Evolutionary conservation across 2,888 invertebrate genomes (phyloP), one percentile per base, ranked within the genome.

Genomic region (Hymenopus coronatus): DNA sequence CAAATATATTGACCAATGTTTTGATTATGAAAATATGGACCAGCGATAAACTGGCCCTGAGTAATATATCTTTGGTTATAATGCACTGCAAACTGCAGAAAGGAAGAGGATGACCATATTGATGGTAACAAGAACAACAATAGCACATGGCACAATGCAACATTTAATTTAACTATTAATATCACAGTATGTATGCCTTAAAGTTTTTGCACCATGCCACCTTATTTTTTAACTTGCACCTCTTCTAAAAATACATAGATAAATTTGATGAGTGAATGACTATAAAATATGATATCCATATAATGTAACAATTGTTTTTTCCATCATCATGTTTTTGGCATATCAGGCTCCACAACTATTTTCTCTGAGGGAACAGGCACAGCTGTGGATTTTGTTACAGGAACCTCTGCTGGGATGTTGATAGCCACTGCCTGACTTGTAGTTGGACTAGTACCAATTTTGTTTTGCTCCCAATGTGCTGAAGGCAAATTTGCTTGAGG

Each of bases 301-400:
- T 28, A 28, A 81, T 86, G 20, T 8, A 70, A 86, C 81, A 86
- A 40, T n/a, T 20, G 25, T n/a, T 4, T 33, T 33, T 82, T 82
- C 7, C 30, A 82, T 33, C 14, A 84, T 89, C 89, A 89, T n/a
- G 89, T 89, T 83, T 89, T 89, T 85, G 89, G 46, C 46, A 89
- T 15, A 40, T 89, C 87, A n/a, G 89, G 27, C 20, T 87, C 89
- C 14, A 86, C 28, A 27, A n/a, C 70, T 2, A 54, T 40, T 27
- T 54, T 83, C 40, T 87, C 85, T 25, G 82, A 20, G 28, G 87
- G 14, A 9, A 33, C 28, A 28, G 85, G 46, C 33, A n/a, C 12
- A 28, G 86, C 33, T 82, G 27, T n/a, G n/a, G 82, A 30, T 81
- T 33, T 40, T n/a, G 81, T 70, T 25, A 82, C 28, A 25, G 28